Evolutionary conservation across 1,140 invertebrate genomes (phyloP).

Genomic region (Drosophila watanabei): DNA sequence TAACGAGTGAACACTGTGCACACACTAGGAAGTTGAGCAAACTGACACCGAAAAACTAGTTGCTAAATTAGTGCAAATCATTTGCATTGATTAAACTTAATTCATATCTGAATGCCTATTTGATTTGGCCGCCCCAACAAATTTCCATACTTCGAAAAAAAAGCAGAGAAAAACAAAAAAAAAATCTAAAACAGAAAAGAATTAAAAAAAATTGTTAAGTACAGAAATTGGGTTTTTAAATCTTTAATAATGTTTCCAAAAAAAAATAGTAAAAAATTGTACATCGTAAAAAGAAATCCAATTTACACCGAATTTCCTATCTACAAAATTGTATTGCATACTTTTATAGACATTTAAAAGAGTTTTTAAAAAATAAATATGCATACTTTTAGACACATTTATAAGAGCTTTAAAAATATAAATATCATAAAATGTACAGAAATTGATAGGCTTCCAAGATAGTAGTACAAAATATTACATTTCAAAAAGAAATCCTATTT

Average conservation of each 20-base stretch:
- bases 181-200: no score
- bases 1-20: conserved; percentile 51
- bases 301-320: background rate
- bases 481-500: no score
- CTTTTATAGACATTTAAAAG: no score
- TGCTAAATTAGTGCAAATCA: conserved; percentile 79
- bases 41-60: conserved; percentile 53
- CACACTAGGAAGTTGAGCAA: conserved; percentile 41
- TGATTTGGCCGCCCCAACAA: conserved; percentile 52
- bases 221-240: background rate
- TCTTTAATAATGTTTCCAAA: background rate
- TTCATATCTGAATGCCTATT: conserved; percentile 72
- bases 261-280: background rate
- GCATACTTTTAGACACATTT: no score
- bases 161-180: no score
- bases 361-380: no score
- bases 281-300: background rate
- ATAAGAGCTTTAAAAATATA: no score
- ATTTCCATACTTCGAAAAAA: background rate
- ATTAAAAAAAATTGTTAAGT: no score
- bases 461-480: no score
- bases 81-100: conserved; percentile 75
- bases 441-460: no score
- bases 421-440: no score
- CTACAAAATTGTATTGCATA: no score